Conservation (phyloP, 2,113 vertebrate genomes). For the Pterocles burchelli region DNA sequence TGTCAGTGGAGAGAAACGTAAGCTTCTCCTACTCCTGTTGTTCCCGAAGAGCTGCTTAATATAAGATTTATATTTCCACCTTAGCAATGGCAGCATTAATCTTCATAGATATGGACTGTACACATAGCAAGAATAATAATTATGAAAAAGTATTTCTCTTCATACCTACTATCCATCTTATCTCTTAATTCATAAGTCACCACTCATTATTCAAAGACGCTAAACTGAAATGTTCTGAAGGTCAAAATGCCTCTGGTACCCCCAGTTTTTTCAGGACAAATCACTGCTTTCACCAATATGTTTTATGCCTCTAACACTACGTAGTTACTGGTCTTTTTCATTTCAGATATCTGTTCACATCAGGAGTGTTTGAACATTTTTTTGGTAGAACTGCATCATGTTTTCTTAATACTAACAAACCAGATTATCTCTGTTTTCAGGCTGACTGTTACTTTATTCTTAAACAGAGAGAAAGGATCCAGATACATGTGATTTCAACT, state of each 20-base stretch:
- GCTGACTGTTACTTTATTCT: neutral
- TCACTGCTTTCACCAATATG: neutral
- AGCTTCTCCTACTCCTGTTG: neutral
- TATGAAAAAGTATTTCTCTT: neutral
- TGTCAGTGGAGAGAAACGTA: neutral
- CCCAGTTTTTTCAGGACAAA: neutral
- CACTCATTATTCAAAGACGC: neutral
- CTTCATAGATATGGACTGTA: neutral
- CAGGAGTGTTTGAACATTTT: neutral
- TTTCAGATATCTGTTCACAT: neutral
- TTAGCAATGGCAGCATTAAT: neutral
- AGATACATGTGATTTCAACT: neutral
- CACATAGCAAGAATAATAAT: neutral
- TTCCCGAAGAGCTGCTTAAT: neutral
- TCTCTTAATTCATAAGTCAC: neutral
- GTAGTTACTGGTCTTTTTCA: neutral
- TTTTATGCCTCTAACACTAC: neutral
- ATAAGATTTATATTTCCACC: neutral
- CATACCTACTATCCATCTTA: neutral
- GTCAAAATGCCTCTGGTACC: neutral
- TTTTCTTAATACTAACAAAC: neutral
- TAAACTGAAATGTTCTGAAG: neutral
- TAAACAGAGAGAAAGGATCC: neutral
- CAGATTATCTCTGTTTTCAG: neutral
- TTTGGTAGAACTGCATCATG: neutral